Conservation (phyloP, 2,888 invertebrate genomes). For the Campoplex capitator region DNA sequence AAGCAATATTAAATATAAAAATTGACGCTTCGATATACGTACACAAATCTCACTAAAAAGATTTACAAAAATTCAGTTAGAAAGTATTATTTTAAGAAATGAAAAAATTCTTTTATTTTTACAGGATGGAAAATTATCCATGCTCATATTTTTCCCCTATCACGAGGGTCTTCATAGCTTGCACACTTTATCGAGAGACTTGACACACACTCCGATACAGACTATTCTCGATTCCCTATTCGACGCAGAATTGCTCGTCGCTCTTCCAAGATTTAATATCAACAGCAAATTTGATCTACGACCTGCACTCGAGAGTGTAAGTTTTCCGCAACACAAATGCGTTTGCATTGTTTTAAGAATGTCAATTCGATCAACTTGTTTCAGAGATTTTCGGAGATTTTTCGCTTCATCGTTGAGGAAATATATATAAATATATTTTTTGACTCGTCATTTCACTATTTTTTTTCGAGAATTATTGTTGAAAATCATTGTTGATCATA, state of each 20-base stretch:
- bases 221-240: constrained; percentile 85
- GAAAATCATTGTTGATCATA: neutral
- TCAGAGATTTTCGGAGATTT: too few species aligned
- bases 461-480: too few species aligned
- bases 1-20: too few species aligned
- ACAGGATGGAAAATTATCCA: constrained; percentile 87
- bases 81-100: neutral
- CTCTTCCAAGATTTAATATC: constrained; percentile 88
- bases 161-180: constrained; percentile 84
- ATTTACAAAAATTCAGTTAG: neutral
- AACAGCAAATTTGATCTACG: constrained; percentile 86
- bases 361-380: too few species aligned
- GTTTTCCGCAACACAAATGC: constrained; percentile 71
- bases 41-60: neutral
- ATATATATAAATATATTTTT: too few species aligned
- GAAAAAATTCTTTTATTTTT: constrained; percentile 63
- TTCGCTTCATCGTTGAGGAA: too few species aligned
- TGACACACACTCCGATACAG: constrained; percentile 86
- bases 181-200: constrained; percentile 86
- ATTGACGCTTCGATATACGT: neutral
- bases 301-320: constrained; percentile 85
- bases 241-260: constrained; percentile 86
- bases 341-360: neutral
- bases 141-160: constrained; percentile 88
- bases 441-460: too few species aligned